A percentile compares a stretch with the other conserved stretches of the same genome.
These are phyloP conservation scores for Luidia sarsii DNA, from an alignment of 53 echinoderm and acorn worm genomes.

Conservation along the genomic window DNA sequence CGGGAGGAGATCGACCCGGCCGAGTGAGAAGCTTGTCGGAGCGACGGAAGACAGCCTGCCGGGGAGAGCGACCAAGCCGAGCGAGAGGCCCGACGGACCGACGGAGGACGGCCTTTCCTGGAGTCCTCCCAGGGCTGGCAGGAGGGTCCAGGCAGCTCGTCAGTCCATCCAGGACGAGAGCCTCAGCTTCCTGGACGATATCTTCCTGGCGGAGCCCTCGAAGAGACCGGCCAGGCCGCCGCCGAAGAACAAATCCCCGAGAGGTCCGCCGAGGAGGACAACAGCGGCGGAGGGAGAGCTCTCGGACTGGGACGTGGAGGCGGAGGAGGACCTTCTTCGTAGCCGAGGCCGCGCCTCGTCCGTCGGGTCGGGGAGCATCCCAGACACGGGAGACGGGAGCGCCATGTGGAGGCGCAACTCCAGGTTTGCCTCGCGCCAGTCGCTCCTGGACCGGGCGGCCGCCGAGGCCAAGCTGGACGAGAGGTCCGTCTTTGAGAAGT, in stretches of 20 bases:
- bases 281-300: background rate
- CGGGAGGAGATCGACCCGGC: background rate
- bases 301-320: slow-evolving; percentile 27
- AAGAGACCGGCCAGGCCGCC: slow-evolving; percentile 50
- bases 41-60: too few species aligned
- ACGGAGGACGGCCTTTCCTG: too few species aligned
- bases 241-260: slow-evolving; percentile 52
- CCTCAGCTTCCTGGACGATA: slow-evolving; percentile 86
- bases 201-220: slow-evolving; percentile 53
- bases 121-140: too few species aligned
- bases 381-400: background rate
- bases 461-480: slow-evolving; percentile 28
- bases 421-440: slow-evolving; percentile 24
- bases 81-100: too few species aligned
- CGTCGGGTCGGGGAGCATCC: background rate
- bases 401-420: slow-evolving; percentile 56
- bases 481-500: slow-evolving; percentile 47
- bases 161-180: slow-evolving; percentile 49
- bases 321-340: too few species aligned
- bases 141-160: too few species aligned
- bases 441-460: slow-evolving; percentile 3
- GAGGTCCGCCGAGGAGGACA: background rate
- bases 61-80: too few species aligned
- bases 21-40: too few species aligned
- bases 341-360: too few species aligned